phyloP scores from a whole-genome alignment of 2,113 vertebrate genomes.

The Macaca nemestrina region DNA sequence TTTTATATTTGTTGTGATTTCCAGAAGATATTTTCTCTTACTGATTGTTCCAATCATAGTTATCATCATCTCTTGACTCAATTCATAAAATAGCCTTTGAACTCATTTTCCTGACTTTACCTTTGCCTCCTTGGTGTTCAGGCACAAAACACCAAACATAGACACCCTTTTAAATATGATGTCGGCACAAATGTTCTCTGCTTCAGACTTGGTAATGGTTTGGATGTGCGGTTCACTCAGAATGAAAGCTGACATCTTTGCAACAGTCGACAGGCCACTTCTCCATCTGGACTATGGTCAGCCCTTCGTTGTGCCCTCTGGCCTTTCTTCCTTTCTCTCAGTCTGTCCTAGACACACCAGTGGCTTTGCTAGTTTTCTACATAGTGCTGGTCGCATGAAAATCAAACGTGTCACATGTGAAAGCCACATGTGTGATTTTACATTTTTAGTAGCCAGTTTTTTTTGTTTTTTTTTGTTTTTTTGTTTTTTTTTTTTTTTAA shows the following conservation, averaged over 20 bases:
- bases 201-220: not conserved
- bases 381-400: not conserved
- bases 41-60: not conserved
- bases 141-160: not conserved
- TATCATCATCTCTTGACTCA: not conserved
- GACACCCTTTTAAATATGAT: not conserved
- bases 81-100: not conserved
- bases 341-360: not conserved
- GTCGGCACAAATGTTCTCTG: not conserved
- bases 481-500: no score
- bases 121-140: not conserved
- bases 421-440: not conserved
- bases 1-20: not conserved
- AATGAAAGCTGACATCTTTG: not conserved
- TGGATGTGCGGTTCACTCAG: not conserved
- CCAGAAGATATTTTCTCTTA: not conserved
- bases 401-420: not conserved
- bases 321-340: no score
- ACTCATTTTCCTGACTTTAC: not conserved
- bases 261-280: accelerated
- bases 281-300: not conserved
- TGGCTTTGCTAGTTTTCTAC: not conserved
- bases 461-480: no score
- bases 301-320: not conserved
- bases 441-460: not conserved